Percentiles rank a stretch among this genome's conserved stretches.
Evolutionary conservation across 2,888 invertebrate genomes (phyloP).

Genomic region (Plebejus argus): DNA sequence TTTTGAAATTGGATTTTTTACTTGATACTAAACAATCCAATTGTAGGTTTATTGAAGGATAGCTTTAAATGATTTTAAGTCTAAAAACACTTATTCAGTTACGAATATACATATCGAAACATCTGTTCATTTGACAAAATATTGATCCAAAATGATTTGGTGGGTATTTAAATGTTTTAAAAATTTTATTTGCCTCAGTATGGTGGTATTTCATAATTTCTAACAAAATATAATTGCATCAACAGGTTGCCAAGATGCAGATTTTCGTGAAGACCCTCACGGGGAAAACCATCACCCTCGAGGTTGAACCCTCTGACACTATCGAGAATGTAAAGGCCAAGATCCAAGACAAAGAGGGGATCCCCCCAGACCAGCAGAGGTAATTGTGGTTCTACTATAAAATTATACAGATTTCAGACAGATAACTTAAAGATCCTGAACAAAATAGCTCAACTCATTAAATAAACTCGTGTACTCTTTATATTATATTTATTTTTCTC

Average conservation of each 20-base stretch:
- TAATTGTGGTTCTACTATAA: slow-evolving; percentile 39
- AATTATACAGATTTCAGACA: background rate
- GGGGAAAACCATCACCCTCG: slow-evolving; percentile 96
- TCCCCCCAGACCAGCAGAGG: slow-evolving; percentile 91
- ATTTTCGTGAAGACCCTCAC: slow-evolving; percentile 98
- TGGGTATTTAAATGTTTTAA: background rate
- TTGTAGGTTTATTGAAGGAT: no score
- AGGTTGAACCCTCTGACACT: slow-evolving; percentile 95
- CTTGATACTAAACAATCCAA: no score
- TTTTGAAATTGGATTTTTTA: no score
- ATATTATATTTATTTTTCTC: no score
- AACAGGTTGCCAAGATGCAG: slow-evolving; percentile 86
- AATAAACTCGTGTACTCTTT: no score
- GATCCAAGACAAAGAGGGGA: slow-evolving; percentile 95
- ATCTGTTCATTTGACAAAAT: no score
- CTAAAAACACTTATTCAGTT: no score
- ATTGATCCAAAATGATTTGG: background rate
- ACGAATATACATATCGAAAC: no score
- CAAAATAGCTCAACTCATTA: no score
- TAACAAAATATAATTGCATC: background rate
- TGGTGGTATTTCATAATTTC: background rate
- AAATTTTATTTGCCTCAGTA: background rate
- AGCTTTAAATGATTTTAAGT: no score
- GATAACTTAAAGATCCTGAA: no score
- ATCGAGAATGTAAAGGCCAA: slow-evolving; percentile 98